A percentile compares a stretch with the other conserved stretches of the same genome.
Evolutionary conservation across 2,797 vertebrate species (phyloP).

Genomic region (Crenichthys baileyi): DNA sequence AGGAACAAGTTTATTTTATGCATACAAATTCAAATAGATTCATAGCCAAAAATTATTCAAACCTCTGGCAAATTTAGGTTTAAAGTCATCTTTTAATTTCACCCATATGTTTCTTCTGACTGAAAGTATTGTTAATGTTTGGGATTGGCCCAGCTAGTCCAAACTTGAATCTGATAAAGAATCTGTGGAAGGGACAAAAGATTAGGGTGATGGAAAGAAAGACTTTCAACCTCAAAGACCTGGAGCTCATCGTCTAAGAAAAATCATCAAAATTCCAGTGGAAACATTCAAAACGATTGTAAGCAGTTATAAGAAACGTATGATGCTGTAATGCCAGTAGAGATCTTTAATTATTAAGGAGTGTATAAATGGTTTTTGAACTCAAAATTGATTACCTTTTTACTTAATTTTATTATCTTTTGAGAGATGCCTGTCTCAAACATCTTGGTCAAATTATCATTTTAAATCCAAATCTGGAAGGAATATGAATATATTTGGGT

Average conservation of each 20-base stretch:
- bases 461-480: neutral
- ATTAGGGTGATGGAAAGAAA: neutral
- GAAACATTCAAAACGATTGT: neutral
- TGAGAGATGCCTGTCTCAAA: neutral
- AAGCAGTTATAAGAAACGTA: neutral
- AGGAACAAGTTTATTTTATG: neutral
- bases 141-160: neutral
- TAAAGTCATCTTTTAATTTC: neutral
- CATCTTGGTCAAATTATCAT: neutral
- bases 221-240: neutral
- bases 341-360: neutral
- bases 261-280: neutral
- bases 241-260: neutral
- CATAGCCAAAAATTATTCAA: neutral
- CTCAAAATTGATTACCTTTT: neutral
- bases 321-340: neutral
- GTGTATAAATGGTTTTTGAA: neutral
- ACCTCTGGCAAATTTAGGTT: neutral
- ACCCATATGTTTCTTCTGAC: neutral
- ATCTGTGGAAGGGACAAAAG: neutral
- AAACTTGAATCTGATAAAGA: neutral
- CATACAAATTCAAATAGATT: neutral
- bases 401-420: neutral
- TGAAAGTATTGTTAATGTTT: neutral
- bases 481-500: too few relatives aligned